Base-by-base conservation (phyloP, 2,888 invertebrate species). In the Choreutis nemorana region DNA sequence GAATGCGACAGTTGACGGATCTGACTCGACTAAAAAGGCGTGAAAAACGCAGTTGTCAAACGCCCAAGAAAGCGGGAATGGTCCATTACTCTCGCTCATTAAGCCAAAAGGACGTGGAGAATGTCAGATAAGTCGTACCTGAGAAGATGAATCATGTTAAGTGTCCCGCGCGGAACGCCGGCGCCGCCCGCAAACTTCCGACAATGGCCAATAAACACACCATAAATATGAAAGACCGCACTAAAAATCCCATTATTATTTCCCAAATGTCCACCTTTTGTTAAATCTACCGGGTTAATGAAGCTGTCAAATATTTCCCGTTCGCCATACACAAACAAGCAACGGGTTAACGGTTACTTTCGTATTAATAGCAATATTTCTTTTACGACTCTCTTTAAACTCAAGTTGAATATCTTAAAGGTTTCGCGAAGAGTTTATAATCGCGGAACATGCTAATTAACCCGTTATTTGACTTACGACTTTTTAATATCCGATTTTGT, bases 181-280 rank as follows among this genome's bases (percentile, higher is more conserved):
- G 45, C 56, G 51, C 50, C 55, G 48, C 45, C 51, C 53, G 45
- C 52, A 35, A 46, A 57, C 61, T 57, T 52, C 55, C 57, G 49
- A 55, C 62, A 70, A 77, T 65, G 67, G 66, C 65, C 71, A 70
- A 73, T 78, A 77, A 77, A 75, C 77, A 77, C 66, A 55, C 63
- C 65, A 64, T 77, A 73, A 73, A 60, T 73, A 73, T 72, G 65
- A 67, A 63, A 63, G 60, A 60, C 55, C 53, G 58, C 59, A 67
- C 66, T 71, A 73, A 75, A 75, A 68, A 60, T 52, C 62, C 61
- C 63, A 63, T 71, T 67, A 66, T 67, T 67, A 61, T 66, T 57
- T 58, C 64, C 61, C 55, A 60, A 71, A 67, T 60, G 70, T 65
- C 63, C 64, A 67, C 63, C 62, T 68, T 66, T 67, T 66, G 68